Evolutionary conservation across 2,888 invertebrate genomes (phyloP), one percentile per base, ranked within the genome.

Genomic region (Pemphredon lugubris): DNA sequence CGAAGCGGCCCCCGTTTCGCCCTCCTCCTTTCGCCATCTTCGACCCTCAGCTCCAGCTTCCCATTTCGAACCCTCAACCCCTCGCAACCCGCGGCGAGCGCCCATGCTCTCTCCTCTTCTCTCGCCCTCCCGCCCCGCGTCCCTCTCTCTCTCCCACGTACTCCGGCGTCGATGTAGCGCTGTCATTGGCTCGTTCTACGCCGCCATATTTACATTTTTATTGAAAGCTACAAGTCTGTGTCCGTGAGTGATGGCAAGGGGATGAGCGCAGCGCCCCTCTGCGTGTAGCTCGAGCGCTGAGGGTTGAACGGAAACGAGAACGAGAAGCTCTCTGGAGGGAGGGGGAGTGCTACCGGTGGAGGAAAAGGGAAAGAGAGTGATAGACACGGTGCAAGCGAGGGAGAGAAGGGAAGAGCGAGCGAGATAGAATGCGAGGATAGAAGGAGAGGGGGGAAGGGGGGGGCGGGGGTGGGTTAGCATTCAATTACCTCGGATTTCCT

Each of bases 121-220:
- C 30, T 47, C 40, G 26, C 44, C 37, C 48, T 37, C 47, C 48
- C 34, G 9, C 34, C 48, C 44, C 9, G 32, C 30, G 21, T 54
- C 45, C 23, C 54, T 67, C 23, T 45, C 53, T 54, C 51, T 55
- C 54, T 69, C 63, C 73, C 80, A 61, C 75, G 71, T 69, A 72
- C 65, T 71, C 79, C 77, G 80, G 84, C 84, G 86, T 85, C 87
- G 86, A 87, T 88, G 87, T 87, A 86, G 88, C 87, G 84, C 87
- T 88, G 89, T 89, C 89, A 89, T 89, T 89, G 89, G 89, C 87
- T 88, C 88, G 87, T 86, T 88, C 84, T 82, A 86, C 83, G 88
- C 88, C 86, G 89, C 88, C 89, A 89, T 90, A 90, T 90, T 90
- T 90, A 90, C 90, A 90, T 90, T 90, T 90, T 90, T 90, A 90